These are phyloP conservation scores for Ceuthmochares aereus DNA, from an alignment of 2,113 vertebrate species.

Conservation along the genomic window DNA sequence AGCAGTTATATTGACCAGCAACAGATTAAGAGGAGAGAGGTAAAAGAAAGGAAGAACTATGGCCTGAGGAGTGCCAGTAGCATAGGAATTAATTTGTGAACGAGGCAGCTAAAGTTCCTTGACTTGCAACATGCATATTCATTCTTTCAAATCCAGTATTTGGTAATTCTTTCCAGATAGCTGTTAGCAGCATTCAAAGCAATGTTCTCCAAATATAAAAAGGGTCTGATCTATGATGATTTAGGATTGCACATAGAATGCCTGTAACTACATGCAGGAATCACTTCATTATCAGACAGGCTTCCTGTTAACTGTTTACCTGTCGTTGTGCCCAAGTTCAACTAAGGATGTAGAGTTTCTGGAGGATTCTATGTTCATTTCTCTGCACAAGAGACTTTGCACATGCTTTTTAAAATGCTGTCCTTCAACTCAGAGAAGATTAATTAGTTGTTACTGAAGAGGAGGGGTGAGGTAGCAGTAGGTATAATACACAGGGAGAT, in stretches of 20 bases:
- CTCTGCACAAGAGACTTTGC: not conserved
- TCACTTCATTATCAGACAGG: not conserved
- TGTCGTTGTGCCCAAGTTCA: not conserved
- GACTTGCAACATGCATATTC: not conserved
- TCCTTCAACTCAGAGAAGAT: not conserved
- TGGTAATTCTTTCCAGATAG: not conserved
- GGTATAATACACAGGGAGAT: not conserved
- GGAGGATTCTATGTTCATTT: not conserved
- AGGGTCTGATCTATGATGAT: not conserved
- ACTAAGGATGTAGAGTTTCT: not conserved
- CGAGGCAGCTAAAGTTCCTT: not conserved
- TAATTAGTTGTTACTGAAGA: not conserved
- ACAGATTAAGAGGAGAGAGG: not conserved
- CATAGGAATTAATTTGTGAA: constrained; percentile 18
- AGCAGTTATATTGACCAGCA: not conserved
- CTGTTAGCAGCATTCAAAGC: not conserved
- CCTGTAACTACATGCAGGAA: not conserved
- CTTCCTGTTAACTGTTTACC: not conserved
- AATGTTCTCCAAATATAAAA: not conserved
- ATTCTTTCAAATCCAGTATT: not conserved
- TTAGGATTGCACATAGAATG: not conserved
- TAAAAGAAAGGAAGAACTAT: not conserved
- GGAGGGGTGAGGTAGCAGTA: rapidly evolving
- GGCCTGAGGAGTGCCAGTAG: not conserved
- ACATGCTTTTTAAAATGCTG: not conserved